Evolutionary conservation across 2,797 vertebrate species (phyloP).

Genomic region (Ctenopoma multispine): DNA sequence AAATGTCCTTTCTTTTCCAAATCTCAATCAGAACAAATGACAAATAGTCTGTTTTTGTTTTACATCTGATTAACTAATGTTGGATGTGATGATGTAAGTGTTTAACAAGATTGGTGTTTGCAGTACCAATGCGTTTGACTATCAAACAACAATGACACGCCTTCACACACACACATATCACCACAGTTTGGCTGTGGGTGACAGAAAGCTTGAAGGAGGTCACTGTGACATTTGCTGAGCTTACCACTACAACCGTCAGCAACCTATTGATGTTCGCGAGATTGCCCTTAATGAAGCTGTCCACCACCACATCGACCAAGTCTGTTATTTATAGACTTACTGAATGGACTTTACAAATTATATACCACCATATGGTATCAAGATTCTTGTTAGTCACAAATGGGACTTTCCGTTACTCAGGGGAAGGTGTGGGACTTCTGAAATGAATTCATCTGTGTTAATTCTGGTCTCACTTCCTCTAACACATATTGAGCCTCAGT

Average conservation of each 20-base stretch:
- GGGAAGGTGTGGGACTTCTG: slow-evolving; percentile 17
- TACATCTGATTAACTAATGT: not conserved
- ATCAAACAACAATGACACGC: not conserved
- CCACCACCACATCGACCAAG: slow-evolving; percentile 32
- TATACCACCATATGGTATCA: not conserved
- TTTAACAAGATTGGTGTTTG: not conserved
- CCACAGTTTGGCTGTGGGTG: not conserved
- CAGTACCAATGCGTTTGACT: not conserved
- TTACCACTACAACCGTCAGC: slow-evolving; percentile 90
- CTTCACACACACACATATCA: no score
- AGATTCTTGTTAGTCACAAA: not conserved
- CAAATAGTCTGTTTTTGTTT: slow-evolving; percentile 34
- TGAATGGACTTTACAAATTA: not conserved
- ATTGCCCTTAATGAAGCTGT: slow-evolving; percentile 79
- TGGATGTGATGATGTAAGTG: not conserved
- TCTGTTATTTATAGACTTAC: slow-evolving; percentile 43
- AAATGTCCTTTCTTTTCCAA: slow-evolving; percentile 28
- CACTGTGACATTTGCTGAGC: slow-evolving; percentile 91
- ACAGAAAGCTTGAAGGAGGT: slow-evolving; percentile 80
- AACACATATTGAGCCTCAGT: slow-evolving; percentile 3
- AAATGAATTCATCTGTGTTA: slow-evolving; percentile 18
- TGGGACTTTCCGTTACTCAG: slow-evolving; percentile 50
- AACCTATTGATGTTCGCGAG: slow-evolving; percentile 91
- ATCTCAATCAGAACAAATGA: slow-evolving; percentile 24
- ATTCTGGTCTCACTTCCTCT: slow-evolving; percentile 60